These are phyloP conservation scores for Siniperca scherzeri DNA, from an alignment of 2,797 vertebrate species.

Conservation along the genomic window DNA sequence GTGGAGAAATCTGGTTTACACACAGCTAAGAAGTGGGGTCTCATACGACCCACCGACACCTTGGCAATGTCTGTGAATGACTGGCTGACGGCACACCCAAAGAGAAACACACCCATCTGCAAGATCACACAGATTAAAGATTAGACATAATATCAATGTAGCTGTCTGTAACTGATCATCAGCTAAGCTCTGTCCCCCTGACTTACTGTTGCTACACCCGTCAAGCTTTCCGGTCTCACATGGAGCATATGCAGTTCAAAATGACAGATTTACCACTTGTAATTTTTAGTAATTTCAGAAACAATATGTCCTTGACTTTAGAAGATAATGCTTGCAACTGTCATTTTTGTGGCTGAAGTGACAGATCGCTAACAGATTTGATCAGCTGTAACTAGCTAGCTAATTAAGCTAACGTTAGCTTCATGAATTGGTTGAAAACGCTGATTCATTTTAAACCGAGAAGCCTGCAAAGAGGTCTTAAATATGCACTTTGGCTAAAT, in stretches of 20 bases:
- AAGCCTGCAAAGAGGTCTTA: neutral
- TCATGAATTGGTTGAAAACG: neutral
- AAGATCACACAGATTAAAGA: conserved; percentile 4
- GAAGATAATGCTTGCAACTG: neutral
- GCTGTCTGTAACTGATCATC: neutral
- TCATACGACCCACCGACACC: conserved; percentile 96
- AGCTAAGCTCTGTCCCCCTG: neutral
- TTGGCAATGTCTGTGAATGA: conserved; percentile 99
- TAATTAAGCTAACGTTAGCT: neutral
- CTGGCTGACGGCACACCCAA: conserved; percentile 96
- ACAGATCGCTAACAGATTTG: neutral
- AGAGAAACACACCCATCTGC: conserved; percentile 96
- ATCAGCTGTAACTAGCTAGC: neutral
- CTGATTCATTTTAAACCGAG: neutral
- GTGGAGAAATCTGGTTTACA: conserved; percentile 88
- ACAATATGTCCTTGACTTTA: neutral
- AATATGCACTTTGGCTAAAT: neutral
- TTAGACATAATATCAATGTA: conserved; percentile 13
- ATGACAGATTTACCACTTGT: neutral
- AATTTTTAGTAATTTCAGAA: neutral
- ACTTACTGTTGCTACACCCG: neutral
- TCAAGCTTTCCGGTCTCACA: neutral
- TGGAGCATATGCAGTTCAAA: too few species aligned
- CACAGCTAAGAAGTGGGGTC: conserved; percentile 94
- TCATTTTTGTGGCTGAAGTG: neutral